Conservation (phyloP, 2,113 vertebrate species). For the Cebidichthys violaceus region DNA sequence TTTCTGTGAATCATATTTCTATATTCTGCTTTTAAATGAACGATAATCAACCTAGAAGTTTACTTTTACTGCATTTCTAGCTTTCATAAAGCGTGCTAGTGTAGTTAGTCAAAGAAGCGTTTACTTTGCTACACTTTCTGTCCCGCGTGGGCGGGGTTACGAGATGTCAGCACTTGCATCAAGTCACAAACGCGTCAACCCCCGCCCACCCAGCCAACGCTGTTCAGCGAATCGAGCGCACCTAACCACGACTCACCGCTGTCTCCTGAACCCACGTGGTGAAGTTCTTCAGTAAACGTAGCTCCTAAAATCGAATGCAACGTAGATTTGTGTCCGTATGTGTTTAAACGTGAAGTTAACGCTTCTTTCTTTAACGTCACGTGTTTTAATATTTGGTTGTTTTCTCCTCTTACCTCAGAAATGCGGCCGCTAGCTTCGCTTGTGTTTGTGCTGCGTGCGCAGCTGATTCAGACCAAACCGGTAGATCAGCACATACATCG, state of each 20-base stretch:
- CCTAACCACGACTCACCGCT: not conserved
- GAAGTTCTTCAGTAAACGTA: not conserved
- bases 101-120: accelerated
- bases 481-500: slow-evolving; percentile 22
- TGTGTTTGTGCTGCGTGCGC: not conserved
- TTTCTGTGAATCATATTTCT: not conserved
- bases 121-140: not conserved
- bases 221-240: slow-evolving; percentile 9
- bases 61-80: not conserved
- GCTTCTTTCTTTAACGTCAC: accelerated
- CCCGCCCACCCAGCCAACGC: not conserved
- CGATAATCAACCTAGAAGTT: not conserved
- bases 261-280: slow-evolving; percentile 63
- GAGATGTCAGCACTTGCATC: accelerated
- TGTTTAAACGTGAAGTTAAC: accelerated
- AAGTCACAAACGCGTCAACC: accelerated
- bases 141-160: not conserved
- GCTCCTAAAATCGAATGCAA: accelerated
- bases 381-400: accelerated
- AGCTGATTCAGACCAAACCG: slow-evolving; percentile 25
- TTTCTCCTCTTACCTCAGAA: slow-evolving; percentile 62
- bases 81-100: not conserved
- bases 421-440: not conserved
- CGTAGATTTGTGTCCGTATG: accelerated
- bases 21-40: not conserved